These are phyloP conservation scores for Coleophora deauratella DNA, from an alignment of 2,888 invertebrate species.

Conservation along the genomic window DNA sequence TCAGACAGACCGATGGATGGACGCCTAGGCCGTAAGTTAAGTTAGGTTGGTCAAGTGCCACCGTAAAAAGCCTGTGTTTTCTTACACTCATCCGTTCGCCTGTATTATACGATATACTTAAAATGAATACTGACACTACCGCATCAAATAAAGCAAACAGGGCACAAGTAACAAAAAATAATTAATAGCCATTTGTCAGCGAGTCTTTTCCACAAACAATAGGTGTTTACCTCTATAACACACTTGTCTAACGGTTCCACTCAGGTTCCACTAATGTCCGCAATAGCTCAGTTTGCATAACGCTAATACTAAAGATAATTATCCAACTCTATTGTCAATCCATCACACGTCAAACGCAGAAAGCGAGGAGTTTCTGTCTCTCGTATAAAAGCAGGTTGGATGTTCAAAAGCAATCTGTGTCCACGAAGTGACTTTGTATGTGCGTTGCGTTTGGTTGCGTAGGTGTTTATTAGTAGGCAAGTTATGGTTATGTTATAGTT, in stretches of 20 bases:
- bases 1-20: too few relatives aligned
- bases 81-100: too few relatives aligned
- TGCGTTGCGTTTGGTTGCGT: conserved; percentile 59
- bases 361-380: conserved; percentile 27
- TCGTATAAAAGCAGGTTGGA: conserved; percentile 52
- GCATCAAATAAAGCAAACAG: too few relatives aligned
- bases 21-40: too few relatives aligned
- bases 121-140: too few relatives aligned
- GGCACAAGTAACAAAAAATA: too few relatives aligned
- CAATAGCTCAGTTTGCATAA: conserved; percentile 23
- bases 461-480: conserved; percentile 59
- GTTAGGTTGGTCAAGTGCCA: too few relatives aligned
- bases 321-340: conserved; percentile 45
- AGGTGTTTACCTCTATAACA: conserved; percentile 17
- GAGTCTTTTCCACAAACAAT: conserved; percentile 14
- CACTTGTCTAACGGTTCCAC: conserved; percentile 22
- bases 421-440: conserved; percentile 62
- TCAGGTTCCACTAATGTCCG: conserved; percentile 6
- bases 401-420: conserved; percentile 70
- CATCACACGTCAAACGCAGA: conserved; percentile 47
- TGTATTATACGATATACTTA: too few relatives aligned
- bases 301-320: conserved; percentile 35
- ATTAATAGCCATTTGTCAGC: neutral
- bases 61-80: too few relatives aligned
- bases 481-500: too few relatives aligned